Evolutionary conservation across 2,113 vertebrate species (phyloP), one percentile per base, ranked within the genome.

Genomic region (Coreoperca whiteheadi): DNA sequence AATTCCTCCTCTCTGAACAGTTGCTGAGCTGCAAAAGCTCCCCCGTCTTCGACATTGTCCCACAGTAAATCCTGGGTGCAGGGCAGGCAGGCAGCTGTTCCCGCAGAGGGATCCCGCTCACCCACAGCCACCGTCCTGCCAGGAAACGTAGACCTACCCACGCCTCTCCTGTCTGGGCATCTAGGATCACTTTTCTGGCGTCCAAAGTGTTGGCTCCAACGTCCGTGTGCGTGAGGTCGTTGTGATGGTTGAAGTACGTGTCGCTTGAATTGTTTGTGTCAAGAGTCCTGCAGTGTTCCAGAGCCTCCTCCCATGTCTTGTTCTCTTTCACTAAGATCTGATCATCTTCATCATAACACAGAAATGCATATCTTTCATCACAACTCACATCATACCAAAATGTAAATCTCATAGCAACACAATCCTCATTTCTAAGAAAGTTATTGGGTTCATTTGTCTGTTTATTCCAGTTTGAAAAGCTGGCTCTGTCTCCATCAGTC

Each of bases 281-380:
- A n/a, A 41, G 68, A 60, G 16, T 39, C 66, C 65, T 73, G 71
- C 74, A 70, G 66, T 88, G 67, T 50, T 85, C 53, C 63, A 53
- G 32, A 54, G 69, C 80, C 28, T 82, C 86, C 56, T 83, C 63
- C 77, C 82, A 83, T 16, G 16, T 66, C 50, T 71, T 85, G 16
- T 48, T 75, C 61, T 80, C 69, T 82, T 86, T 87, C 16, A 80
- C 75, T 11, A 84, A 82, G n/a, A 88, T 41, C 66, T 12, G 18
- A 43, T 56, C 7, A 46, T 85, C 43, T 25, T 83, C 8, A 30
- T n/a, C n/a, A n/a, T 60, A 10, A 53, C 68, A 90, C 30, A 90
- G 3, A 74, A 64, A 70, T 28, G 12, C 0, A 3, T 3, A n/a
- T n/a, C n/a, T n/a, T n/a, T n/a, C n/a, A n/a, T n/a, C n/a, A n/a